Percentiles rank a stretch among this genome's conserved stretches.
Evolutionary conservation across 2,113 vertebrate species (phyloP).

Genomic region (Tyto alba): DNA sequence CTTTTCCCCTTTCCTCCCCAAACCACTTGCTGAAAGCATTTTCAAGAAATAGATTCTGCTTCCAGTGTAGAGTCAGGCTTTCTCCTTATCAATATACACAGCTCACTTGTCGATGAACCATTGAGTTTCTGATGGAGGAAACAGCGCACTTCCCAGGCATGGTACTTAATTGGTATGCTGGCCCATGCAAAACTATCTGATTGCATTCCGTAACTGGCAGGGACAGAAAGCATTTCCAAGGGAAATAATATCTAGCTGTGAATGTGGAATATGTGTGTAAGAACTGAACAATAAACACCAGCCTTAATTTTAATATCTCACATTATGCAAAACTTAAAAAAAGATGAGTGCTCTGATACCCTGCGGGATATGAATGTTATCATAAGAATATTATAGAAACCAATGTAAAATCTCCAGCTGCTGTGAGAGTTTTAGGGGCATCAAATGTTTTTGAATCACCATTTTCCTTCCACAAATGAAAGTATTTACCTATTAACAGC

Average conservation of each 20-base stretch:
- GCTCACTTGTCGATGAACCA: constrained; percentile 55
- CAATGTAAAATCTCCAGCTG: constrained; percentile 65
- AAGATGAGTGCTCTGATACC: constrained; percentile 60
- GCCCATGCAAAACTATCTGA: constrained; percentile 71
- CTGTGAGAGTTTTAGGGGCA: constrained; percentile 49
- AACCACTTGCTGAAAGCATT: not conserved
- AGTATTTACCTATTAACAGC: constrained; percentile 72
- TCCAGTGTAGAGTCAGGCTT: constrained; percentile 35
- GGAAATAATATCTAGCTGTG: constrained; percentile 73
- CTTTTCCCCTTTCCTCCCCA: not conserved
- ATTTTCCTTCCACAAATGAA: constrained; percentile 66
- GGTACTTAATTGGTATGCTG: constrained; percentile 75
- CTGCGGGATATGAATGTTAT: constrained; percentile 35
- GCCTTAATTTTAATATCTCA: constrained; percentile 72
- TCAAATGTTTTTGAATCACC: constrained; percentile 52
- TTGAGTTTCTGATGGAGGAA: constrained; percentile 46
- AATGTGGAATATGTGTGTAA: constrained; percentile 65
- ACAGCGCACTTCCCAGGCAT: constrained; percentile 18
- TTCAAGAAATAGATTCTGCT: constrained; percentile 49
- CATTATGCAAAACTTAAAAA: constrained; percentile 71
- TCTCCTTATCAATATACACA: constrained; percentile 34
- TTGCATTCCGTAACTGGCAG: constrained; percentile 70
- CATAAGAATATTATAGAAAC: constrained; percentile 53
- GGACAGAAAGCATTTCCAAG: constrained; percentile 72
- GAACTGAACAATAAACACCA: constrained; percentile 72